These are phyloP conservation scores for Agraylea sexmaculata DNA, from an alignment of 1,140 invertebrate genomes.

Conservation along the genomic window DNA sequence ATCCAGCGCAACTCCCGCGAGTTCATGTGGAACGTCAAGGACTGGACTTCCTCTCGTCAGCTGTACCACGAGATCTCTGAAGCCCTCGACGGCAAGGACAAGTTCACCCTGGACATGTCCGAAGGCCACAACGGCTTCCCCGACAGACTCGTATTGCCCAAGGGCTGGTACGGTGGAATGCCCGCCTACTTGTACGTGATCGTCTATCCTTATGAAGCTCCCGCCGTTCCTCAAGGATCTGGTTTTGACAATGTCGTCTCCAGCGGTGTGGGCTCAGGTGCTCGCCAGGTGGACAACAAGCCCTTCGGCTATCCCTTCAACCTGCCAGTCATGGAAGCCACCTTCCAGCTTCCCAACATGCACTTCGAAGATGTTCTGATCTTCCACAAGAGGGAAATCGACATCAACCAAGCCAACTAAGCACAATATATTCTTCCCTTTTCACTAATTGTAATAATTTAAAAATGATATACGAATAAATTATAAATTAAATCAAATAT, in stretches of 20 bases:
- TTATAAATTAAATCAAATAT: too few relatives aligned
- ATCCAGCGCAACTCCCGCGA: constrained; percentile 41
- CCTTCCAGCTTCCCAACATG: constrained; percentile 44
- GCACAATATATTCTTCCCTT: too few relatives aligned
- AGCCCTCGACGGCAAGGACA: constrained; percentile 24
- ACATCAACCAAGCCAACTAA: constrained; percentile 20
- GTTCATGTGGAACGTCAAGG: constrained; percentile 38
- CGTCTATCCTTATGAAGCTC: constrained; percentile 38
- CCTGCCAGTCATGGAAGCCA: constrained; percentile 39
- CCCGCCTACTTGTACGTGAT: constrained; percentile 45
- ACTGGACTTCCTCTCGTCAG: constrained; percentile 29
- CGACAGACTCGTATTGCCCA: constrained; percentile 47
- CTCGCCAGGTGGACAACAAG: constrained; percentile 37
- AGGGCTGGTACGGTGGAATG: constrained; percentile 46
- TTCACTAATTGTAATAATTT: too few relatives aligned
- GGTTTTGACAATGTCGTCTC: constrained; percentile 25
- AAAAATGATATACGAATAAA: too few relatives aligned
- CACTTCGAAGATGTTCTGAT: constrained; percentile 45
- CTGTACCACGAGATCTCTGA: constrained; percentile 27
- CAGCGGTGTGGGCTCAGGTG: constrained; percentile 29
- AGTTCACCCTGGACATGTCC: constrained; percentile 30
- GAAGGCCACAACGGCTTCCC: constrained; percentile 43
- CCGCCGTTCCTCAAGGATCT: constrained; percentile 24
- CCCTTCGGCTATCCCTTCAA: constrained; percentile 59
- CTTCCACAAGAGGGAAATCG: constrained; percentile 37